A percentile compares a stretch with the other conserved stretches of the same genome.
phyloP scores from a whole-genome alignment of 2,797 vertebrate species.

The Sebastes hopkinsi region DNA sequence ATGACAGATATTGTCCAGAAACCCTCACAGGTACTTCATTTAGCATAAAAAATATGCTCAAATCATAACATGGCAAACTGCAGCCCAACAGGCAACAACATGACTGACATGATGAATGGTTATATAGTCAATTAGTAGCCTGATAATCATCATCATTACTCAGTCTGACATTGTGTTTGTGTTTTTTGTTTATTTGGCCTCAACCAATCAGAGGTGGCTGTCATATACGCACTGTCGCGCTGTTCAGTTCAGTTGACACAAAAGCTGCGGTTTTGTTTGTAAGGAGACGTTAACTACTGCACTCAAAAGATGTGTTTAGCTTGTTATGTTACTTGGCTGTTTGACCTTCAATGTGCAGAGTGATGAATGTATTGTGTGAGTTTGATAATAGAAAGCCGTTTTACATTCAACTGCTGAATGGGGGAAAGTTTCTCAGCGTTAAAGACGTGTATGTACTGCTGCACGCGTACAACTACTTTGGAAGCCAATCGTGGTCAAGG shows the following conservation, averaged over 20 bases:
- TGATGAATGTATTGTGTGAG: background rate
- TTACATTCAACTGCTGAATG: background rate
- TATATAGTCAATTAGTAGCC: background rate
- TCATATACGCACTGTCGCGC: no score
- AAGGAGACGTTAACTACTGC: background rate
- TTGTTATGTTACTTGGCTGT: background rate
- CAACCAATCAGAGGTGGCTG: no score
- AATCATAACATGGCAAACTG: no score
- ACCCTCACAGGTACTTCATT: no score
- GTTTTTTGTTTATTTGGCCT: background rate
- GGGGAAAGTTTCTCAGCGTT: no score
- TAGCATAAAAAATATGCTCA: no score
- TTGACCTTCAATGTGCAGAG: no score
- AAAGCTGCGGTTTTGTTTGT: background rate
- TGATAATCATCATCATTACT: background rate
- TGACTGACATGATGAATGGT: background rate
- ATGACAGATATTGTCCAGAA: no score
- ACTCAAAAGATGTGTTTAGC: background rate
- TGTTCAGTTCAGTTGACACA: background rate
- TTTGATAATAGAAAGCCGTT: background rate
- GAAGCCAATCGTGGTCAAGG: background rate
- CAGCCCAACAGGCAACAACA: no score
- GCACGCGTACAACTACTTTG: background rate
- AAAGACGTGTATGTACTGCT: no score
- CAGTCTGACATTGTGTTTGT: no score